Evolutionary conservation across 2,797 vertebrate species (phyloP).

Genomic region (Microchirus variegatus): DNA sequence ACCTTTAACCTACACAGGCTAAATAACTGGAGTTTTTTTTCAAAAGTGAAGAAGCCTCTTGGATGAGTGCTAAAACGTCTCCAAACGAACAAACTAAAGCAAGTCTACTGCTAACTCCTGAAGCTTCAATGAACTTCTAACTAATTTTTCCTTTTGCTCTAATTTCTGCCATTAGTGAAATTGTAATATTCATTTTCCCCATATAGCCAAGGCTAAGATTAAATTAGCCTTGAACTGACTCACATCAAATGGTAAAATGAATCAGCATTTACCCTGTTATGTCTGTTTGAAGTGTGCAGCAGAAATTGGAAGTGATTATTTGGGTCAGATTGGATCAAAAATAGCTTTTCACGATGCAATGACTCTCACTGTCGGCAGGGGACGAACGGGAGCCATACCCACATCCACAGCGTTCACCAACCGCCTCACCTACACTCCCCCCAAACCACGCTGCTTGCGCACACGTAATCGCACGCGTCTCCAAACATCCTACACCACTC

Average conservation of each 20-base stretch:
- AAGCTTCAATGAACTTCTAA: no score
- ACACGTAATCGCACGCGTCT: slow-evolving; percentile 20
- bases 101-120: no score
- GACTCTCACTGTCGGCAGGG: slow-evolving; percentile 61
- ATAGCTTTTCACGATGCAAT: slow-evolving; percentile 38
- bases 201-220: slow-evolving; percentile 11
- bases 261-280: slow-evolving; percentile 37
- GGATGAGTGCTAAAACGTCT: no score
- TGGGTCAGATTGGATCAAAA: slow-evolving; percentile 46
- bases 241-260: slow-evolving; percentile 36
- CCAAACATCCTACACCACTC: slow-evolving; percentile 13
- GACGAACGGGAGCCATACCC: slow-evolving; percentile 64
- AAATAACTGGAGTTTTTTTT: no score
- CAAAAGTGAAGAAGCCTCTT: no score
- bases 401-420: slow-evolving; percentile 11
- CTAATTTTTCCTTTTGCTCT: no score
- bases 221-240: slow-evolving; percentile 30
- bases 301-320: slow-evolving; percentile 45
- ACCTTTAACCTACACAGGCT: no score
- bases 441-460: slow-evolving; percentile 20
- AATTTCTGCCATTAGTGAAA: background rate
- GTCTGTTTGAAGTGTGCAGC: slow-evolving; percentile 24
- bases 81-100: no score
- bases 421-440: background rate
- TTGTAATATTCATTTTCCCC: slow-evolving; percentile 24